These are phyloP conservation scores for Apostichopus parvimensis DNA, from an alignment of 35 echinoderm and acorn worm genomes.

Conservation along the genomic window DNA sequence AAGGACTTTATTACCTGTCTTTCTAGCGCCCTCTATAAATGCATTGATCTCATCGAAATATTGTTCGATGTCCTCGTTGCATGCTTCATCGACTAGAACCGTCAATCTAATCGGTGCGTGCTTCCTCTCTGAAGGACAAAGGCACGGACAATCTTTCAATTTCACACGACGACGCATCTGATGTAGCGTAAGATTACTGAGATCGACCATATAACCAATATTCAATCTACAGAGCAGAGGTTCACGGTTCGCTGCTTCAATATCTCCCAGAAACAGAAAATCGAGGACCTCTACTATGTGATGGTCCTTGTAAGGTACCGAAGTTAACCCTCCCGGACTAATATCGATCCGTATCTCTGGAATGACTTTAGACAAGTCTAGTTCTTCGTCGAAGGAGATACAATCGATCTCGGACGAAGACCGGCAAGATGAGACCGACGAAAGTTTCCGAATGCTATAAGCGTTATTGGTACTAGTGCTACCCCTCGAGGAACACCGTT, in stretches of 20 bases:
- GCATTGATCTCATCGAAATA: slow-evolving; percentile 93
- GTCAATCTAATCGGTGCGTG: slow-evolving; percentile 81
- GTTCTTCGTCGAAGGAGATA: slow-evolving; percentile 80
- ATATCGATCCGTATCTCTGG: slow-evolving; percentile 87
- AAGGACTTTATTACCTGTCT: slow-evolving; percentile 66
- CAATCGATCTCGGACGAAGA: slow-evolving; percentile 79
- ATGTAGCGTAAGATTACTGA: slow-evolving; percentile 78
- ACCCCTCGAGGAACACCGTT: slow-evolving; percentile 29
- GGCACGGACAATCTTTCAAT: slow-evolving; percentile 83
- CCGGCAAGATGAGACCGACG: slow-evolving; percentile 74
- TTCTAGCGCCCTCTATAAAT: slow-evolving; percentile 84
- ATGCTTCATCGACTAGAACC: slow-evolving; percentile 59
- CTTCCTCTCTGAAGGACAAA: slow-evolving; percentile 82
- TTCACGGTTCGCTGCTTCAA: slow-evolving; percentile 80
- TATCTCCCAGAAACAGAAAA: slow-evolving; percentile 82
- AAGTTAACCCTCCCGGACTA: neutral
- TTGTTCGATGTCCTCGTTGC: slow-evolving; percentile 68
- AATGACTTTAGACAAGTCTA: slow-evolving; percentile 85
- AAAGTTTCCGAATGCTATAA: slow-evolving; percentile 59
- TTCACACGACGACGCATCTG: slow-evolving; percentile 67
- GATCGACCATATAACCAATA: slow-evolving; percentile 76
- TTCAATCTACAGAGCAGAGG: slow-evolving; percentile 79
- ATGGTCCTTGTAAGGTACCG: slow-evolving; percentile 74
- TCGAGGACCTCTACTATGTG: slow-evolving; percentile 77
- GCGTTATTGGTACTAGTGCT: slow-evolving; percentile 22